Evolutionary conservation across 1,140 invertebrate genomes (phyloP), one percentile per base, ranked within the genome.

Genomic region (Acyrthosiphon pisum): DNA sequence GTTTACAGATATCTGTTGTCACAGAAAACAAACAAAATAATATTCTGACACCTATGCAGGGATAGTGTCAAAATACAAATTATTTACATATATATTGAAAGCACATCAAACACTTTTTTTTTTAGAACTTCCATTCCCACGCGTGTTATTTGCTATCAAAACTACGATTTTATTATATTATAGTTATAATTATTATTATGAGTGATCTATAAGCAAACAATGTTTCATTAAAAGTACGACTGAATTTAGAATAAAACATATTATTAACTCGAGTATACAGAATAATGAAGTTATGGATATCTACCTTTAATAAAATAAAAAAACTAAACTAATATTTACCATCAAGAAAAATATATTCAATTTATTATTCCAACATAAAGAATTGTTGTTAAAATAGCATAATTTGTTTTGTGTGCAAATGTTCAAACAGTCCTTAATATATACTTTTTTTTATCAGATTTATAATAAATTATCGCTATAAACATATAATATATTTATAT

Each of bases 51-150:
- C 37, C 14, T 91, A 23, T 60, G 35, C 37, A 9, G 37, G 11
- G 46, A 68, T n/a, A 81, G 30, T 37, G 44, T n/a, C 30, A 14
- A 48, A 91, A 30, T 14, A 76, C 41, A 23, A 92, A 92, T 92
- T n/a, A n/a, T 76, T 92, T 83, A n/a, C 44, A 83, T 83, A 37
- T 50, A 83, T 37, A 92, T 92, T 50, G 68, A 37, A 83, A 92
- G n/a, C 44, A n/a, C 6, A 48, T 50, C n/a, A 44, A 41, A 92
- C n/a, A 23, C 44, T 23, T 37, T 14, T 83, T 83, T 83, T 83
- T 90, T 68, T 50, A 8, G 30, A 7, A 30, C 7, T 20, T 44
- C 26, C 23, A 11, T 37, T 26, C 20, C 6, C 48, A 56, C 20
- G 0, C n/a, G 14, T 14, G n/a, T 48, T 50, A 2, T 68, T 44